These are phyloP conservation scores for Ictalurus furcatus DNA, from an alignment of 2,113 vertebrate genomes.

Conservation along the genomic window DNA sequence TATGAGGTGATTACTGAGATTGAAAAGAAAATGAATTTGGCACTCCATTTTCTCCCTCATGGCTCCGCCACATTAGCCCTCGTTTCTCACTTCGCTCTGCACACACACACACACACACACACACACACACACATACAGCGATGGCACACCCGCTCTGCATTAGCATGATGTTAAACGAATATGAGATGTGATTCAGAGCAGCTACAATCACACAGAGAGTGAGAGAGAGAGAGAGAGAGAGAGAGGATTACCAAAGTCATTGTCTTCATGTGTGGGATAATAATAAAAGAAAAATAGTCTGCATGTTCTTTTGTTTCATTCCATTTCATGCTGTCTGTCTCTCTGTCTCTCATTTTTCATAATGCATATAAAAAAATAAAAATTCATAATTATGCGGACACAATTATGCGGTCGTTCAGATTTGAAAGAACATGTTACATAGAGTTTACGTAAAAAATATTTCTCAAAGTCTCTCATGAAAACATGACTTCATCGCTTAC, in stretches of 20 bases:
- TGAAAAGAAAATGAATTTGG: constrained; percentile 44
- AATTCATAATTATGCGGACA: too few species aligned
- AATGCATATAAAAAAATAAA: not conserved
- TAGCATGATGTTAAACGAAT: constrained; percentile 36
- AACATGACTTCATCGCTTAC: too few species aligned
- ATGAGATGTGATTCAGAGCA: constrained; percentile 9
- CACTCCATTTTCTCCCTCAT: constrained; percentile 34
- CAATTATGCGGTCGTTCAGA: too few species aligned
- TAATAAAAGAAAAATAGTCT: not conserved
- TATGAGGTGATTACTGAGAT: constrained; percentile 35
- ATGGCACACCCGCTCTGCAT: not conserved
- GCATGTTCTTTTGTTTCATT: not conserved
- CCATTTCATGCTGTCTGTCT: not conserved
- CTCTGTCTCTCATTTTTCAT: not conserved
- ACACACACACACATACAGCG: not conserved
- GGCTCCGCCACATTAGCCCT: constrained; percentile 11
- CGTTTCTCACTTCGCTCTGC: not conserved
- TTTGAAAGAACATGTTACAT: too few species aligned
- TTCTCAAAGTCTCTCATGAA: too few species aligned
- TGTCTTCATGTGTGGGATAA: not conserved
- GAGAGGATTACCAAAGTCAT: not conserved
- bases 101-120: constrained; percentile 1
- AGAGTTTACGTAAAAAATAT: too few species aligned
- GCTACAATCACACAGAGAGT: constrained; percentile 9
- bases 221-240: not conserved